A percentile compares a stretch with the other conserved stretches of the same genome.
Evolutionary conservation across 2,888 invertebrate genomes (phyloP).

Genomic region (Trichacis sp.): DNA sequence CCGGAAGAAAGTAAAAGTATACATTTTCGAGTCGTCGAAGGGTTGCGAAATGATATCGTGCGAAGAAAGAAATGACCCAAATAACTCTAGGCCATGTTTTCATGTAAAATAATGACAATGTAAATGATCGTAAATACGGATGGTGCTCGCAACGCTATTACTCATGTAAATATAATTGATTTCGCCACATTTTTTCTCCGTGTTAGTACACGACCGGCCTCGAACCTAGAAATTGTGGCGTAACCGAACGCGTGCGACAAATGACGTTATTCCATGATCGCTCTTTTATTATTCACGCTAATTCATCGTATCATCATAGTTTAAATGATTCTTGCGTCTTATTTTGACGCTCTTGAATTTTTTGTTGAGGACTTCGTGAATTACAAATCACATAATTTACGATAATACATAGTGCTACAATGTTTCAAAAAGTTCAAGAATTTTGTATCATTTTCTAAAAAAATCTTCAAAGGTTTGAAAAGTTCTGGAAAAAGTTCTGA

Average conservation of each 20-base stretch:
- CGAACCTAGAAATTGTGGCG: slow-evolving; percentile 57
- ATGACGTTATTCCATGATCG: slow-evolving; percentile 49
- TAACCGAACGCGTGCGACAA: slow-evolving; percentile 48
- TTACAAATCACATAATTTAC: too few relatives aligned
- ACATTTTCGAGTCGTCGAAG: neutral
- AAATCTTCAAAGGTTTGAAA: too few relatives aligned
- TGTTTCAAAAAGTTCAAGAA: too few relatives aligned
- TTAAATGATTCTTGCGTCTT: too few relatives aligned
- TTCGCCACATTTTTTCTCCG: slow-evolving; percentile 40
- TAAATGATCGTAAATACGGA: slow-evolving; percentile 18
- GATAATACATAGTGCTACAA: too few relatives aligned
- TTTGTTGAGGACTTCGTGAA: too few relatives aligned
- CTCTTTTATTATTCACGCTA: slow-evolving; percentile 35
- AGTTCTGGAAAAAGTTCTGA: too few relatives aligned
- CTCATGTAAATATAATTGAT: slow-evolving; percentile 35
- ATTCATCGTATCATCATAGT: slow-evolving; percentile 23
- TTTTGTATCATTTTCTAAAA: too few relatives aligned
- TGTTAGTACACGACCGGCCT: slow-evolving; percentile 55
- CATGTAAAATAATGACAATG: neutral
- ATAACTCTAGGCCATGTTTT: neutral
- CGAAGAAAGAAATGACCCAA: neutral
- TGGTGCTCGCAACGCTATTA: slow-evolving; percentile 22
- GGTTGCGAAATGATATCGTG: neutral
- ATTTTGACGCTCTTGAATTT: too few relatives aligned
- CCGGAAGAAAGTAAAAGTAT: too few relatives aligned